Base-by-base conservation (phyloP, 2,113 vertebrate species). In the Xiphias gladius region DNA sequence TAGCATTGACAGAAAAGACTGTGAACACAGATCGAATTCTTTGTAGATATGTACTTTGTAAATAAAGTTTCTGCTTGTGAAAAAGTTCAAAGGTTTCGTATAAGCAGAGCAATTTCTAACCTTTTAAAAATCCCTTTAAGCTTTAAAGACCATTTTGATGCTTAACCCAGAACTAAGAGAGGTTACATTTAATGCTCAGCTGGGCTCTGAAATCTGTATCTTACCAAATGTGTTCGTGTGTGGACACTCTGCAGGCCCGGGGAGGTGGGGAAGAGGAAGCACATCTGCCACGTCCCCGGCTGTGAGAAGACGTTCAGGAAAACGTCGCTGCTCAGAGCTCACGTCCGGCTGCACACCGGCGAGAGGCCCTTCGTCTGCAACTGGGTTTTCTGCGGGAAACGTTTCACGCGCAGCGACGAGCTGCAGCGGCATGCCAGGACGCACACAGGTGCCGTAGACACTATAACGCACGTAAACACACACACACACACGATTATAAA, bases 261-360 rank as follows among this genome's bases (percentile, higher is more conserved):
- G 1, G 97, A 99, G 11, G 94, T 97, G 1, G 98, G 97, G 0
- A 99, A 99, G 92, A 97, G 97, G 94, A 99, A 97, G 91, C 98
- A 99, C 73, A 97, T 99, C 89, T 99, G 98, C 85, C 97, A 99
- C 78, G 96, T 99, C 86, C 96, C 96, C 0, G 98, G 98, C 87
- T 99, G 98, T 0, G 98, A 97, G 37, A 97, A 97, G 88, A 98
- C 97, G 0, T 99, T 99, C 94, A 96, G 98, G 71, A 99, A 99
- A 93, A 99, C 98, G 0, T 99, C 98, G 0, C 91, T 99, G 89
- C 95, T 99, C 84, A 94, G 98, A 32, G 98, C 98, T 1, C 98
- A 99, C 0, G 98, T 99, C 78, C 96, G 98, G 46, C 90, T 99
- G 90, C 98, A 99, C 94, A 99, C 98, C 0, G 98, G 98, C 0